These are phyloP conservation scores for Mesodorylaimus sp. DNA, from an alignment of 2,888 invertebrate genomes.

Conservation along the genomic window DNA sequence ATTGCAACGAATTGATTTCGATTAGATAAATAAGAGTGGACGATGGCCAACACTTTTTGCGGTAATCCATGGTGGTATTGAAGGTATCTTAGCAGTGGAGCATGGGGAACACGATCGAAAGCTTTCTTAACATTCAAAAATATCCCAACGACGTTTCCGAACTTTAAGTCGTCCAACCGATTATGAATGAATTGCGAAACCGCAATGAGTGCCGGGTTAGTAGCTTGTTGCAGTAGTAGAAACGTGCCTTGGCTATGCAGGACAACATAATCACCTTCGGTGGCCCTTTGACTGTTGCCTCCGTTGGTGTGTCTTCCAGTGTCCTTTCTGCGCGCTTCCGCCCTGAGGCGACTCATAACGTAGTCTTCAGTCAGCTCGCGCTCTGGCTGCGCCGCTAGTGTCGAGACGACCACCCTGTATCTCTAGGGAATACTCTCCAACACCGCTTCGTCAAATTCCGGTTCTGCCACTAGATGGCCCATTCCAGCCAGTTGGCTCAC, in stretches of 20 bases:
- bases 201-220: too few species aligned
- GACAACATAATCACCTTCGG: not conserved
- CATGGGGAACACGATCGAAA: too few species aligned
- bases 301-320: too few species aligned
- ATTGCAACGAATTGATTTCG: too few species aligned
- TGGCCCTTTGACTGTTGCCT: not conserved
- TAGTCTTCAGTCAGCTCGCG: not conserved
- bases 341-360: not conserved
- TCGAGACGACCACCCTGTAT: not conserved
- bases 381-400: not conserved
- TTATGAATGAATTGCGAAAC: too few species aligned
- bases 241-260: not conserved
- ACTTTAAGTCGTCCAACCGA: too few species aligned
- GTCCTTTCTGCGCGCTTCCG: not conserved
- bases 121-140: too few species aligned
- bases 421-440: not conserved
- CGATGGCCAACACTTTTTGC: too few species aligned
- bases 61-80: too few species aligned
- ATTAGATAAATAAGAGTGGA: too few species aligned
- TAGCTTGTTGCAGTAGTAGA: not conserved
- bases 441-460: not conserved
- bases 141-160: too few species aligned
- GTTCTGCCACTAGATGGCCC: not conserved
- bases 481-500: not conserved
- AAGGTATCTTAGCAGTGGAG: too few species aligned